Percentiles rank a stretch among this genome's conserved stretches.
phyloP scores from a whole-genome alignment of 2,888 invertebrate species.

The Euzophera pinguis region DNA sequence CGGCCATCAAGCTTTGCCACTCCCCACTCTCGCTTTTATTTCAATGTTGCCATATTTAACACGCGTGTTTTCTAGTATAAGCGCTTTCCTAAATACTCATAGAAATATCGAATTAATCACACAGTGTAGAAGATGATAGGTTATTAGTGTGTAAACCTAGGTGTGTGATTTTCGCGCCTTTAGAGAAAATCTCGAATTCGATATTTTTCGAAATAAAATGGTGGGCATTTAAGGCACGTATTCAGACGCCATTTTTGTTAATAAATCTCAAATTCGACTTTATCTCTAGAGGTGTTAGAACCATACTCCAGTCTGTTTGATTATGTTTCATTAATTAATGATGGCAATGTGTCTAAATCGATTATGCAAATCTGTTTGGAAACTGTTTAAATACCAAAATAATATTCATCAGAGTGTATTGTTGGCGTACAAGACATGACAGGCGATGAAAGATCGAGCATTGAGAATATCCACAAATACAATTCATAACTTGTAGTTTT shows the following conservation, averaged over 20 bases:
- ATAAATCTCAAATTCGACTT: too few relatives aligned
- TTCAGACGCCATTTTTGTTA: too few relatives aligned
- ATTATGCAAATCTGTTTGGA: constrained; percentile 1
- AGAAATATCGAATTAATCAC: constrained; percentile 29
- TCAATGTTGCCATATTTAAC: constrained; percentile 47
- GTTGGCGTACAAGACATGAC: not conserved
- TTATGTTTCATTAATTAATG: constrained; percentile 25
- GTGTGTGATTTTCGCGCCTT: too few relatives aligned
- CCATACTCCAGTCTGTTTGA: constrained; percentile 19
- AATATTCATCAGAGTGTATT: not conserved
- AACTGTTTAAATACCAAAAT: constrained; percentile 4
- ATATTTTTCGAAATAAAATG: too few relatives aligned
- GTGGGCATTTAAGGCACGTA: too few relatives aligned
- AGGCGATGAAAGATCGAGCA: not conserved
- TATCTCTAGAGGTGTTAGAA: too few relatives aligned
- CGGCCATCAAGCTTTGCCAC: constrained; percentile 40
- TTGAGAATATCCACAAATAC: too few relatives aligned
- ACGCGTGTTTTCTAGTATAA: constrained; percentile 32
- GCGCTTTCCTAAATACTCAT: constrained; percentile 28
- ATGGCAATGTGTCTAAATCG: not conserved
- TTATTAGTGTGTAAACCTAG: constrained; percentile 31
- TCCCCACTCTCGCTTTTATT: constrained; percentile 44
- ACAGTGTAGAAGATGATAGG: constrained; percentile 61
- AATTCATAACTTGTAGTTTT: too few relatives aligned
- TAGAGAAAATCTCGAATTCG: too few relatives aligned